These are phyloP conservation scores for Spisula solida DNA, from an alignment of 2,888 invertebrate genomes.

Conservation along the genomic window DNA sequence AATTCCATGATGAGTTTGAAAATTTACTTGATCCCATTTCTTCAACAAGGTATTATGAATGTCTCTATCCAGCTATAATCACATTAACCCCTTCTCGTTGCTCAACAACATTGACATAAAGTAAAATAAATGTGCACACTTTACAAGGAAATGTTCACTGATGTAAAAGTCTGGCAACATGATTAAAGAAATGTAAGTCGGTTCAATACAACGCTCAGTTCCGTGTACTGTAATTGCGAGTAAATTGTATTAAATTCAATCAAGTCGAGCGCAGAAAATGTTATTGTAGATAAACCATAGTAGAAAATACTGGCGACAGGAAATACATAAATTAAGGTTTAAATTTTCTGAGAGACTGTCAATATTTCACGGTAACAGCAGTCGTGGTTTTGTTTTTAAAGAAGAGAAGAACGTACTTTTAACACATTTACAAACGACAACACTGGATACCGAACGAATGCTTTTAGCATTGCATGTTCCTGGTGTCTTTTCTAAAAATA, in stretches of 20 bases:
- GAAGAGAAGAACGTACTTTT: not conserved
- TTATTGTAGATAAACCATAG: slow-evolving; percentile 18
- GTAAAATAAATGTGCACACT: not conserved
- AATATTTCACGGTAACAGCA: not conserved
- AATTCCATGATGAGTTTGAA: not conserved
- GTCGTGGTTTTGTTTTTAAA: not conserved
- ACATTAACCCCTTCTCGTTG: not conserved
- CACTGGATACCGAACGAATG: no score
- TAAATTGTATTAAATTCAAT: slow-evolving; percentile 23
- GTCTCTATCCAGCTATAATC: not conserved
- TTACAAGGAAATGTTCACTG: not conserved
- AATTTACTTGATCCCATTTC: not conserved
- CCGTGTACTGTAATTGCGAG: not conserved
- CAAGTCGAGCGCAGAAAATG: slow-evolving; percentile 6
- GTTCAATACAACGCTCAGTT: not conserved
- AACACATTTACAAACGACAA: not conserved
- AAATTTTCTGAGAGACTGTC: not conserved
- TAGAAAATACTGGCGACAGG: not conserved
- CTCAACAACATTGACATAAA: not conserved
- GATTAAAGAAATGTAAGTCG: not conserved
- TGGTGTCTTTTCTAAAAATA: no score
- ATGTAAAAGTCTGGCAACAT: not conserved
- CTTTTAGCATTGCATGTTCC: no score
- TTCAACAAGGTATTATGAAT: not conserved
- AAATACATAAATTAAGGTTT: not conserved